These are phyloP conservation scores for Brevimyrus niger DNA, from an alignment of 2,113 vertebrate genomes.

Conservation along the genomic window DNA sequence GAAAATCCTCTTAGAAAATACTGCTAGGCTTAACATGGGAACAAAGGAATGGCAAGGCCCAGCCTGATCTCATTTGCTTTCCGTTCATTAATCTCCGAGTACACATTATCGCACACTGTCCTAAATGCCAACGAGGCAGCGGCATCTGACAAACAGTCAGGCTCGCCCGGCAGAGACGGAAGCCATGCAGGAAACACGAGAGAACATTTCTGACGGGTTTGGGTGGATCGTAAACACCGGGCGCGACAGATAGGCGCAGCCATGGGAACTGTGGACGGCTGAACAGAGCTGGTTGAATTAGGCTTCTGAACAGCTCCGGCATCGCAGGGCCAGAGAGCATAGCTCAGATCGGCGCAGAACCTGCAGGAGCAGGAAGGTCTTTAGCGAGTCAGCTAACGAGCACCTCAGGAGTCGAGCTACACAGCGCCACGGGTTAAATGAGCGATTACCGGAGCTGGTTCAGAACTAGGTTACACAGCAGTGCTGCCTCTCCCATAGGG, in stretches of 20 bases:
- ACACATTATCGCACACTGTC: conserved; percentile 17
- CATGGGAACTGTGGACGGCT: not conserved
- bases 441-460: not conserved
- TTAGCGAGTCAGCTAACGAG: not conserved
- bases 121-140: conserved; percentile 10
- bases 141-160: conserved; percentile 24
- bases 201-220: not conserved
- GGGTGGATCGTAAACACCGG: not conserved
- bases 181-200: not conserved
- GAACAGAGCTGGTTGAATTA: not conserved
- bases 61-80: conserved; percentile 25
- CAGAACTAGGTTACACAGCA: not conserved
- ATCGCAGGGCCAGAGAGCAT: not conserved
- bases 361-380: not conserved
- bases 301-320: not conserved
- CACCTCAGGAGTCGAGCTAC: not conserved
- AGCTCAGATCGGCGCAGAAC: not conserved
- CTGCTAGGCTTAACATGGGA: not conserved
- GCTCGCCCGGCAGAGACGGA: conserved; percentile 11
- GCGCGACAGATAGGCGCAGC: not conserved
- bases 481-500: conserved; percentile 31
- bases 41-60: not conserved
- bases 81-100: conserved; percentile 28
- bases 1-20: not conserved
- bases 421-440: not conserved